These are phyloP conservation scores for Saccostrea glomerata DNA, from an alignment of 1,140 invertebrate genomes.

Conservation along the genomic window DNA sequence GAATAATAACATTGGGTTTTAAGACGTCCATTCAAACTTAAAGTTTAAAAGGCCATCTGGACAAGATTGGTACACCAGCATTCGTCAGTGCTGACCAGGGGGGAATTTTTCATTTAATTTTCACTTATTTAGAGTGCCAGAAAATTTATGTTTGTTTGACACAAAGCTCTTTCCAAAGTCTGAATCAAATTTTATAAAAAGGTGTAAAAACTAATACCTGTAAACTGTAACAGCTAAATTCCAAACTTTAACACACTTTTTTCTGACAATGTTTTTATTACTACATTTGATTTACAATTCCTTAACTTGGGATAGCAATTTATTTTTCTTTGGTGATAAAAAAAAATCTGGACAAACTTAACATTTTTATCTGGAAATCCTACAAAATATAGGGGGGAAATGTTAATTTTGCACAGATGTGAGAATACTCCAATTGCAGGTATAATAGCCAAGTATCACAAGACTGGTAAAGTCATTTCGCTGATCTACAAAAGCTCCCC, in stretches of 20 bases:
- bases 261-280: too few relatives aligned
- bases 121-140: neutral
- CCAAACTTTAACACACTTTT: too few relatives aligned
- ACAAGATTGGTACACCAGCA: neutral
- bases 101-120: conserved; percentile 12
- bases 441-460: conserved; percentile 25
- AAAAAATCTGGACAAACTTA: conserved; percentile 34
- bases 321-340: neutral
- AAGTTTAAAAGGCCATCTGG: conserved; percentile 35
- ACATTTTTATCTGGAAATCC: neutral
- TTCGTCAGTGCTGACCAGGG: conserved; percentile 7
- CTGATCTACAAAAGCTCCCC: conserved; percentile 32
- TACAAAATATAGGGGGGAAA: conserved; percentile 14
- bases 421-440: conserved; percentile 35
- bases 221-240: too few relatives aligned
- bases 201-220: too few relatives aligned
- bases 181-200: too few relatives aligned
- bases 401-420: conserved; percentile 34
- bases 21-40: neutral
- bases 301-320: neutral
- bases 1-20: conserved; percentile 36
- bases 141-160: neutral
- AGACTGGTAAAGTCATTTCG: conserved; percentile 30
- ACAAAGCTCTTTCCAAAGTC: too few relatives aligned
- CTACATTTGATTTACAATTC: too few relatives aligned